phyloP scores from a whole-genome alignment of 2,888 invertebrate species.

The Agriopis leucophaearia region DNA sequence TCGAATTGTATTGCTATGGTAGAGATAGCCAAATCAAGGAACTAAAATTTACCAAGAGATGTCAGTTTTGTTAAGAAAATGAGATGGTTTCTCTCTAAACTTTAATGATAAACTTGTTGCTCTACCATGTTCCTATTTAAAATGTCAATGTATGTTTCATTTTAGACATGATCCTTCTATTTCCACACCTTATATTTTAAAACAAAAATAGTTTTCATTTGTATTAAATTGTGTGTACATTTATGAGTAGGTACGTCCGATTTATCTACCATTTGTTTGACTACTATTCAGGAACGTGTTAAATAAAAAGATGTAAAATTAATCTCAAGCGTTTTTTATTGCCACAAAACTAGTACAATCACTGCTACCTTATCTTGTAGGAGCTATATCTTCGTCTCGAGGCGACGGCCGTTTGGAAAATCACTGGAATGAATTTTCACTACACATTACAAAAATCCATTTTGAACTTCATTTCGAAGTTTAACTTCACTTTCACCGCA shows the following conservation, averaged over 20 bases:
- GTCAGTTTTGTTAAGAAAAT: no score
- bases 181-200: no score
- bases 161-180: no score
- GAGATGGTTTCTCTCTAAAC: no score
- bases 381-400: neutral
- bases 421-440: slow-evolving; percentile 35
- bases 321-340: slow-evolving; percentile 35
- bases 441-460: slow-evolving; percentile 34
- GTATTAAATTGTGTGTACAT: no score
- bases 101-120: no score
- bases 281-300: neutral
- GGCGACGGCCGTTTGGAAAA: neutral
- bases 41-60: neutral
- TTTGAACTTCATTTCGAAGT: slow-evolving; percentile 12
- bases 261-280: no score
- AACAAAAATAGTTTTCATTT: no score
- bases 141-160: no score
- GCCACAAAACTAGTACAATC: slow-evolving; percentile 21
- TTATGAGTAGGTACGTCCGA: no score
- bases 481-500: slow-evolving; percentile 66
- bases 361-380: slow-evolving; percentile 18
- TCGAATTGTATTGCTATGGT: no score
- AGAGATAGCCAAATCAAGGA: neutral
- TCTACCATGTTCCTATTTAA: no score
- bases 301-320: slow-evolving; percentile 6